Percentiles rank a stretch among this genome's conserved stretches.
Conservation (phyloP, 2,797 vertebrate species). For the Molossus alvarezi region DNA sequence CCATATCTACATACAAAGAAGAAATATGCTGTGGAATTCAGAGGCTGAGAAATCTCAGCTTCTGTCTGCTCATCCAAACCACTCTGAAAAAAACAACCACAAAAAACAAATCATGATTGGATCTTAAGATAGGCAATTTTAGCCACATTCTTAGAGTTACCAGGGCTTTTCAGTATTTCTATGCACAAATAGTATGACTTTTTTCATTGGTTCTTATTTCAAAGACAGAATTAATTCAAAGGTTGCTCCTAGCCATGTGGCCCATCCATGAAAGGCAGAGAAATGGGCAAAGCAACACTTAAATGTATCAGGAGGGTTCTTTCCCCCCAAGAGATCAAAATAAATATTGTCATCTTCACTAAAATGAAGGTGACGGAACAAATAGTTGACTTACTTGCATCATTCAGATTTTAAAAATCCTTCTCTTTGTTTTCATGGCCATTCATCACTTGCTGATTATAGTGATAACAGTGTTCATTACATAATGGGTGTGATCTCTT, state of each 20-base stretch:
- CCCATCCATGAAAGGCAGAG: conserved; percentile 4
- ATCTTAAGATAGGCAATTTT: conserved; percentile 57
- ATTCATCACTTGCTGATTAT: background rate
- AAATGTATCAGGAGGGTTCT: background rate
- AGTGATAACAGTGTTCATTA: background rate
- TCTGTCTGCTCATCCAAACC: conserved; percentile 43
- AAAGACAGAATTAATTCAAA: conserved; percentile 73
- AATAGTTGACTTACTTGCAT: conserved; percentile 25
- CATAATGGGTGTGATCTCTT: background rate
- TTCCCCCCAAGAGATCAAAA: background rate
- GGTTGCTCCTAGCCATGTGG: background rate
- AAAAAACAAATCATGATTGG: background rate
- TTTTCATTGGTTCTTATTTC: conserved; percentile 71
- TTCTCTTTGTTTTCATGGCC: background rate
- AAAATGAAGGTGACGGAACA: conserved; percentile 39
- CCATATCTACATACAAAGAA: background rate
- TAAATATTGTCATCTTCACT: background rate
- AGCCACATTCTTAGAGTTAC: conserved; percentile 55
- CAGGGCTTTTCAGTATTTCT: conserved; percentile 64
- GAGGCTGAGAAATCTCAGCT: background rate
- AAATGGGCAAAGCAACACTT: conserved; percentile 11
- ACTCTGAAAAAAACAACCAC: conserved; percentile 63
- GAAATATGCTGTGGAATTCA: background rate
- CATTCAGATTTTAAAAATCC: background rate
- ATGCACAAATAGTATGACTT: conserved; percentile 55